phyloP scores from a whole-genome alignment of 2,113 vertebrate species.

The Engraulis encrasicolus region DNA sequence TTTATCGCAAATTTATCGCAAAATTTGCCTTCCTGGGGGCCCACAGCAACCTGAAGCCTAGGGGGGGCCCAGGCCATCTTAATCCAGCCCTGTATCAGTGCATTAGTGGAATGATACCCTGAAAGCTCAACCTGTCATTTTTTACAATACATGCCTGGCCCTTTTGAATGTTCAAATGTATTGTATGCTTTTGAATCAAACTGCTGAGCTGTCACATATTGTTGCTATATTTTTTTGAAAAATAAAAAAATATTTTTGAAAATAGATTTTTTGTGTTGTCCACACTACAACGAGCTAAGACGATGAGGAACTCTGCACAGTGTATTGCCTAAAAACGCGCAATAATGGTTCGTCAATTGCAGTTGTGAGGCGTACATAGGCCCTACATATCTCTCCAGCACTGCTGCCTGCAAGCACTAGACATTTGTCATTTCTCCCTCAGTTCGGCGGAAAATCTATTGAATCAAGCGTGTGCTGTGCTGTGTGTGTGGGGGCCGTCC shows the following conservation, averaged over 20 bases:
- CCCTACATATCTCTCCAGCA: background rate
- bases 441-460: background rate
- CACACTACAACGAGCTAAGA: background rate
- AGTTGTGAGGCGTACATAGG: conserved; percentile 1
- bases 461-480: conserved; percentile 2
- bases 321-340: background rate
- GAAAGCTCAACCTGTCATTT: background rate
- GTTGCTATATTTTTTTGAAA: too few relatives aligned
- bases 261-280: background rate
- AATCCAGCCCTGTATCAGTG: too few relatives aligned
- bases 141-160: background rate
- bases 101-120: conserved; percentile 8
- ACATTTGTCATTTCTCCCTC: background rate
- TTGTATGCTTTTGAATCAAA: background rate
- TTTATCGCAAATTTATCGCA: too few relatives aligned
- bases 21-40: too few relatives aligned
- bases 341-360: background rate
- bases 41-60: too few relatives aligned
- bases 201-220: background rate
- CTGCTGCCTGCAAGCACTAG: background rate
- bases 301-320: background rate
- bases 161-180: background rate
- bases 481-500: too few relatives aligned
- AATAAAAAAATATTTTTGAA: too few relatives aligned
- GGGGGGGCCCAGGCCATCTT: too few relatives aligned